Evolutionary conservation across 2,113 vertebrate genomes (phyloP).

Genomic region (Pungitius pungitius): DNA sequence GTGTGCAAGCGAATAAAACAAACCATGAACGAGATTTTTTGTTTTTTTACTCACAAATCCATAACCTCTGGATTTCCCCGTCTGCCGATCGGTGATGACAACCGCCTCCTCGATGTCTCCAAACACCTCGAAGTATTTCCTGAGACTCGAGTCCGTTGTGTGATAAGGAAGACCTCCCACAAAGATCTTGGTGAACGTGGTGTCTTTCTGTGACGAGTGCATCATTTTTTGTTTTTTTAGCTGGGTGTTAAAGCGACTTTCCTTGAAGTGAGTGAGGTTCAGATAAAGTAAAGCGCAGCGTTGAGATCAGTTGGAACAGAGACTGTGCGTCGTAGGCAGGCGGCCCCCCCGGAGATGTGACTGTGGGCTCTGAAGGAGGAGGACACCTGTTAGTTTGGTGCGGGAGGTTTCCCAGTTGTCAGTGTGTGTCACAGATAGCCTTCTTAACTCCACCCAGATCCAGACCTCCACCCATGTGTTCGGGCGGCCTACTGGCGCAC

Average conservation of each 20-base stretch:
- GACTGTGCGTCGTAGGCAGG: conserved; percentile 17
- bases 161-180: conserved; percentile 97
- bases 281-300: conserved; percentile 12
- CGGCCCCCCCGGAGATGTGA: conserved; percentile 34
- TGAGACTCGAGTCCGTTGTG: conserved; percentile 95
- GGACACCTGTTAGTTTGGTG: conserved; percentile 75
- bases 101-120: conserved; percentile 98
- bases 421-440: conserved; percentile 55
- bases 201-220: conserved; percentile 98
- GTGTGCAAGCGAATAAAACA: conserved; percentile 6
- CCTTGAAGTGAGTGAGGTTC: background rate
- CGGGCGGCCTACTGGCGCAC: conserved; percentile 30
- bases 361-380: conserved; percentile 33
- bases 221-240: conserved; percentile 70
- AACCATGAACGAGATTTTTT: background rate
- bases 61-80: conserved; percentile 96
- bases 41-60: conserved; percentile 97
- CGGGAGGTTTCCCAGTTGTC: conserved; percentile 65
- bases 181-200: conserved; percentile 98
- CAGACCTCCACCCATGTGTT: conserved; percentile 33
- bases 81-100: conserved; percentile 97
- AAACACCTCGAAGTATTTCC: conserved; percentile 98
- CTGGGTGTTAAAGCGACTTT: conserved; percentile 3
- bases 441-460: conserved; percentile 70
- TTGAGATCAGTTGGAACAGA: background rate